Evolutionary conservation across 2,113 vertebrate genomes (phyloP).

Genomic region (Corynorhinus townsendii): DNA sequence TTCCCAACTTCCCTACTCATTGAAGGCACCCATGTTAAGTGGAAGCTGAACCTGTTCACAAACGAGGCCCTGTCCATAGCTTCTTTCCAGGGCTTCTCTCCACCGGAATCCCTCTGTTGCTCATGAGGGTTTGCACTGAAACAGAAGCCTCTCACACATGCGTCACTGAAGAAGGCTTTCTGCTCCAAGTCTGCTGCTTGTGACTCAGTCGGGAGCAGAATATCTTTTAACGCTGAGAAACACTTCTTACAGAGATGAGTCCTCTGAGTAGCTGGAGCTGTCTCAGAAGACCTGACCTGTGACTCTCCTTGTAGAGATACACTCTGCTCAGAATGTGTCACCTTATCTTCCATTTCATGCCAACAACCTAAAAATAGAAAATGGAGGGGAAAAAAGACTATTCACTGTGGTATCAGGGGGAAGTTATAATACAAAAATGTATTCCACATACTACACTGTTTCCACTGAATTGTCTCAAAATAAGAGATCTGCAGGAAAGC

Average conservation of each 20-base stretch:
- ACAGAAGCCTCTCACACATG: not conserved
- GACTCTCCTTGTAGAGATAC: not conserved
- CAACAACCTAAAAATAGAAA: too few species aligned
- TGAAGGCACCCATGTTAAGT: not conserved
- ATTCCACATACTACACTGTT: not conserved
- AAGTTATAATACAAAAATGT: not conserved
- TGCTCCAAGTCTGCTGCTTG: not conserved
- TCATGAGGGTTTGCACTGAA: not conserved
- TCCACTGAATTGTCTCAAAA: too few species aligned
- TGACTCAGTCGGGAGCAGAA: not conserved
- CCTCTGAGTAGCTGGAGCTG: not conserved
- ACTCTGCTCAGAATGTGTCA: not conserved
- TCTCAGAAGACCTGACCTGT: not conserved
- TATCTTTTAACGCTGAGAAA: not conserved
- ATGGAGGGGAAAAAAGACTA: too few species aligned
- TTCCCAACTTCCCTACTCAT: not conserved
- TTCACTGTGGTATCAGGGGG: too few species aligned
- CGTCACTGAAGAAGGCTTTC: not conserved
- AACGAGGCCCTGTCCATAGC: not conserved
- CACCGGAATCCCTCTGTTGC: not conserved
- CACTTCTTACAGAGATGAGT: not conserved
- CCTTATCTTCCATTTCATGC: not conserved
- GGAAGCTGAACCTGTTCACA: not conserved
- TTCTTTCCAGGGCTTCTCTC: not conserved
- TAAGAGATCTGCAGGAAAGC: too few species aligned